Percentiles rank a stretch among this genome's conserved stretches.
These are phyloP conservation scores for Dasysyrphus tricinctus DNA, from an alignment of 2,888 invertebrate species.

Conservation along the genomic window DNA sequence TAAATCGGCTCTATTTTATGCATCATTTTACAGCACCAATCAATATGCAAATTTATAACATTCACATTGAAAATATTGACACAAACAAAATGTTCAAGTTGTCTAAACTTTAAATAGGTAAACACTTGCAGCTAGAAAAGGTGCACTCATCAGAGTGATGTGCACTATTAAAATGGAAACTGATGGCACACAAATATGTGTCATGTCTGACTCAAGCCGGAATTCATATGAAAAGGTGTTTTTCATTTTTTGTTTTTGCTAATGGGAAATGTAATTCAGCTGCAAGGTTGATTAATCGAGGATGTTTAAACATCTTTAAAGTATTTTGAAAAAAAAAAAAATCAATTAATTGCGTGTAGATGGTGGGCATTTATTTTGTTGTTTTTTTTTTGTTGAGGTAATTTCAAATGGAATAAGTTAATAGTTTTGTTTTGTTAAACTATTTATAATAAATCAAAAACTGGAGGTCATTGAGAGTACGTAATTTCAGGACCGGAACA, in stretches of 20 bases:
- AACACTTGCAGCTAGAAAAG: background rate
- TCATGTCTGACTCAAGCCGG: constrained; percentile 36
- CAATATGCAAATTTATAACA: constrained; percentile 61
- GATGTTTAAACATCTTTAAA: background rate
- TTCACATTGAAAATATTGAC: constrained; percentile 35
- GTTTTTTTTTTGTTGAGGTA: too few relatives aligned
- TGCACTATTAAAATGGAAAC: constrained; percentile 30
- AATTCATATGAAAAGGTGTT: constrained; percentile 41
- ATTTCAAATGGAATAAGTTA: too few relatives aligned
- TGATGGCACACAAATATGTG: background rate
- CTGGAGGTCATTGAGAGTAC: too few relatives aligned
- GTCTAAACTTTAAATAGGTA: constrained; percentile 40
- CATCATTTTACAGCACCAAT: constrained; percentile 21
- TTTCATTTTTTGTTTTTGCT: background rate
- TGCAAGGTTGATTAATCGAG: background rate
- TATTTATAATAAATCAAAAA: too few relatives aligned
- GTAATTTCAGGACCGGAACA: too few relatives aligned
- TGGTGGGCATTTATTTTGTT: too few relatives aligned
- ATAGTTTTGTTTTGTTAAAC: too few relatives aligned
- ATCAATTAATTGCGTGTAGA: too few relatives aligned
- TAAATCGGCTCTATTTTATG: background rate
- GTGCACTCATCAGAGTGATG: constrained; percentile 3
- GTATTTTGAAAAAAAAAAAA: too few relatives aligned
- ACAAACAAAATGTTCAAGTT: constrained; percentile 51
- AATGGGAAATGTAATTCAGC: background rate